phyloP scores from a whole-genome alignment of 2,888 invertebrate species.

The Syrphus vitripennis region DNA sequence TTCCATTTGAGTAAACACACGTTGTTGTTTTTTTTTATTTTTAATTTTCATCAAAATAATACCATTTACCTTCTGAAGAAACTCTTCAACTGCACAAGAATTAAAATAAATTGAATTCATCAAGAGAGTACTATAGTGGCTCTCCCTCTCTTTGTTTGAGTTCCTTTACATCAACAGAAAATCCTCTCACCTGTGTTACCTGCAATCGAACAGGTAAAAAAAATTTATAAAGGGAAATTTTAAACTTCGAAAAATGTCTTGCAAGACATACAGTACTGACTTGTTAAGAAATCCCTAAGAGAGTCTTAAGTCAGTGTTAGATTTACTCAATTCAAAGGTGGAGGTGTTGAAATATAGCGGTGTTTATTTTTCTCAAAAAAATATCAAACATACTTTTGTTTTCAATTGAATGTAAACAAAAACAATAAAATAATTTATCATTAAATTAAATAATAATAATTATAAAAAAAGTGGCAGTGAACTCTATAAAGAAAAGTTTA shows the following conservation, averaged over 20 bases:
- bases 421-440: neutral
- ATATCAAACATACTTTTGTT: neutral
- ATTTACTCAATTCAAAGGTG: constrained; percentile 59
- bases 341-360: constrained; percentile 52
- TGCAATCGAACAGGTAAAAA: constrained; percentile 53
- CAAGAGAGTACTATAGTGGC: constrained; percentile 25
- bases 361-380: neutral
- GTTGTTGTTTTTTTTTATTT: constrained; percentile 38
- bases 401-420: constrained; percentile 4
- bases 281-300: constrained; percentile 28
- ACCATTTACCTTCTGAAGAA: neutral
- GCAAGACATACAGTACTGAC: neutral
- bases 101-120: neutral
- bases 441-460: neutral
- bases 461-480: neutral
- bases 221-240: constrained; percentile 40
- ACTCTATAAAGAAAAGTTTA: neutral
- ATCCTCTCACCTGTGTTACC: constrained; percentile 50
- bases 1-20: constrained; percentile 65
- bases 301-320: constrained; percentile 65
- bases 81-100: constrained; percentile 22
- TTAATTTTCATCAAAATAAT: constrained; percentile 4
- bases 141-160: neutral
- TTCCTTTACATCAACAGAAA: neutral
- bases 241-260: constrained; percentile 53